A percentile compares a stretch with the other conserved stretches of the same genome.
Evolutionary conservation across 2,888 invertebrate species (phyloP).

Genomic region (Pemphredon lugubris): DNA sequence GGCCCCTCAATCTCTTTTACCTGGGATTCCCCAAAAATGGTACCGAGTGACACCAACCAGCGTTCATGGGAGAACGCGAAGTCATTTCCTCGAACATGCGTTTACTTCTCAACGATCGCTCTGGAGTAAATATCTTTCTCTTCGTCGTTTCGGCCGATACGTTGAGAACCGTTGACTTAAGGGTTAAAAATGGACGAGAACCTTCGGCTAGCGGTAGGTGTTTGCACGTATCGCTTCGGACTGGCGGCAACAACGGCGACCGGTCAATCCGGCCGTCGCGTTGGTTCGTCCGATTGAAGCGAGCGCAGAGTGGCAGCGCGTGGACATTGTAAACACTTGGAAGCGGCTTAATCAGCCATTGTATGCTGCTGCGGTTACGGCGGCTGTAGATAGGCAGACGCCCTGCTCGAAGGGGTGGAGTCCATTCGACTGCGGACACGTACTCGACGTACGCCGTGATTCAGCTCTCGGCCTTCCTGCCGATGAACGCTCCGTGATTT

Average conservation of each 20-base stretch:
- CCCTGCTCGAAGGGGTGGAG: slow-evolving; percentile 48
- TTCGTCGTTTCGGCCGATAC: too few species aligned
- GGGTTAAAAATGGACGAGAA: too few species aligned
- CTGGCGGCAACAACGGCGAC: slow-evolving; percentile 37
- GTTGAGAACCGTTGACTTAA: too few species aligned
- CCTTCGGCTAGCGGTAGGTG: slow-evolving; percentile 28
- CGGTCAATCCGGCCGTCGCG: slow-evolving; percentile 40
- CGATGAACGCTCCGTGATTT: slow-evolving; percentile 36
- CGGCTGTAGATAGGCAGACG: slow-evolving; percentile 49
- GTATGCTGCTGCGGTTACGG: slow-evolving; percentile 60
- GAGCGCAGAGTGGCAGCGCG: slow-evolving; percentile 59
- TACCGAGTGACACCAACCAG: too few species aligned
- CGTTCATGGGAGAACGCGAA: too few species aligned
- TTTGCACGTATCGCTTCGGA: slow-evolving; percentile 16
- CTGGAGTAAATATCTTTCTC: too few species aligned
- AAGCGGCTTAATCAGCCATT: slow-evolving; percentile 78
- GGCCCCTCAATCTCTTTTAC: too few species aligned
- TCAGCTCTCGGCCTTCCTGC: slow-evolving; percentile 39
- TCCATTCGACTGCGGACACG: slow-evolving; percentile 48
- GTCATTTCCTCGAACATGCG: too few species aligned
- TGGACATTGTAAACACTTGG: slow-evolving; percentile 73
- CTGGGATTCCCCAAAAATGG: too few species aligned
- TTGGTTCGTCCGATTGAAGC: slow-evolving; percentile 71
- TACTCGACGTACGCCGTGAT: slow-evolving; percentile 35
- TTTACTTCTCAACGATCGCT: too few species aligned